Conservation (phyloP, 2,888 invertebrate genomes). For the Coenonympha glycerion region DNA sequence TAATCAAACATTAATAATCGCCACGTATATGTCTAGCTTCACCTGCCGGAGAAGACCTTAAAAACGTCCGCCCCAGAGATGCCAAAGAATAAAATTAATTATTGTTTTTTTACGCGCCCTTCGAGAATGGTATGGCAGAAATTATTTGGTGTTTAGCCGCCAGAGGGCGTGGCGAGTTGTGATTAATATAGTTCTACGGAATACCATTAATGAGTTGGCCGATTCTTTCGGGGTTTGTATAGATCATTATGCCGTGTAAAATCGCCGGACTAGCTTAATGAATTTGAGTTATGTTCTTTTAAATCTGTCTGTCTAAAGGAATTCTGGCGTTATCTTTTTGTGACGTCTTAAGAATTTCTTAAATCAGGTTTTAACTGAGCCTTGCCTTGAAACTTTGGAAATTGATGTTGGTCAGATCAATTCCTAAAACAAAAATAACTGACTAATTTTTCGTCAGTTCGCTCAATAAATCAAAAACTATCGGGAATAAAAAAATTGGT, state of each 20-base stretch:
- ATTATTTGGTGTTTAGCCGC: slow-evolving; percentile 74
- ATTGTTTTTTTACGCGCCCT: slow-evolving; percentile 55
- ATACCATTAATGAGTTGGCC: slow-evolving; percentile 63
- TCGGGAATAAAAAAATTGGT: too few relatives aligned
- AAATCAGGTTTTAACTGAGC: not conserved
- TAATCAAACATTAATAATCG: slow-evolving; percentile 39
- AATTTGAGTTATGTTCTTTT: slow-evolving; percentile 23
- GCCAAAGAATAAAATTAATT: slow-evolving; percentile 68
- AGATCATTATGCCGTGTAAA: slow-evolving; percentile 27
- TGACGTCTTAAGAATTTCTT: not conserved
- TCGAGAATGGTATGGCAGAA: slow-evolving; percentile 63
- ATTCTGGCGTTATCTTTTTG: slow-evolving; percentile 7
- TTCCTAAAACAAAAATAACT: too few relatives aligned
- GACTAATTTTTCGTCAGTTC: too few relatives aligned
- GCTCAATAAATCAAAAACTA: too few relatives aligned
- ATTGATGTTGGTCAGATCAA: too few relatives aligned
- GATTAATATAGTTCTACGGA: slow-evolving; percentile 73
- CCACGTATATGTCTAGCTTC: slow-evolving; percentile 55
- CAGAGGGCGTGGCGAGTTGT: slow-evolving; percentile 59
- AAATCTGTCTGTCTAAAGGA: slow-evolving; percentile 15
- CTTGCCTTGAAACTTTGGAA: too few relatives aligned
- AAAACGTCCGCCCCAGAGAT: slow-evolving; percentile 51
- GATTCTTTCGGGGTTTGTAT: slow-evolving; percentile 35
- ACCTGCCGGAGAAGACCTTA: slow-evolving; percentile 47
- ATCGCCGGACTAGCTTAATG: slow-evolving; percentile 21